Base-by-base conservation (phyloP, 1,140 invertebrate genomes). In the Leptinotarsa texana region DNA sequence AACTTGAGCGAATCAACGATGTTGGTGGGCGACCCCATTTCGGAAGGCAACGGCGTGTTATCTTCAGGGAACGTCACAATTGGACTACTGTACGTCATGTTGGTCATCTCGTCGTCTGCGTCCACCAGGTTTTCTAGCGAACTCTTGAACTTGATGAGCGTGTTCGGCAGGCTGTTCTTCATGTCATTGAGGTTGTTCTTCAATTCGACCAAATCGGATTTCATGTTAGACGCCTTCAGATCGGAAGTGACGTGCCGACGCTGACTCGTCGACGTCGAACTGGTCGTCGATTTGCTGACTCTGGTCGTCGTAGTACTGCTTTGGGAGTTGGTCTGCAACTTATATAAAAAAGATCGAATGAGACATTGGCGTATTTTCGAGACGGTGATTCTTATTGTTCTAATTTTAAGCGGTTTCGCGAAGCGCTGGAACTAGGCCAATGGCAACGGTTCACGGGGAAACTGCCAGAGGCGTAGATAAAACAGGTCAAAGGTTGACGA, bases 21-120 rank as follows among this genome's bases (percentile, higher is more conserved):
- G 73, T 85, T 83, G 3, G 87, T 84, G 6, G 88, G 82, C 57
- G 86, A 88, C 13, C 84, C 85, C 62, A 88, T 86, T 72, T 88
- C 88, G 47, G 82, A 84, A 13, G 87, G 86, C 4, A 87, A 87
- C 15, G 92, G 91, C 4, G 92, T 91, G 75, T 93, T 92, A 0
- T 91, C 90, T 82, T 94, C 92, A 0, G 93, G 93, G 85, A 93
- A 93, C 63, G 93, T 94, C 17, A 94, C 92, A 74, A 94, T 82
- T 3, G 92, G 92, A 80, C 80, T 78, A 42, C 33, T 42, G 92
- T 83, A 77, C 1, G 73, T 66, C 74, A 80, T 71, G 57, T 79
- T 74, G 57, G 79, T 78, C 63, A 57, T 57, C 17, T 80, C 79
- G 57, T 83, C 81, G 69, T 85, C 81, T 42, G 27, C 73, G 69